Evolutionary conservation across 2,888 invertebrate species (phyloP).

Genomic region (Asteroscopus sphinx): DNA sequence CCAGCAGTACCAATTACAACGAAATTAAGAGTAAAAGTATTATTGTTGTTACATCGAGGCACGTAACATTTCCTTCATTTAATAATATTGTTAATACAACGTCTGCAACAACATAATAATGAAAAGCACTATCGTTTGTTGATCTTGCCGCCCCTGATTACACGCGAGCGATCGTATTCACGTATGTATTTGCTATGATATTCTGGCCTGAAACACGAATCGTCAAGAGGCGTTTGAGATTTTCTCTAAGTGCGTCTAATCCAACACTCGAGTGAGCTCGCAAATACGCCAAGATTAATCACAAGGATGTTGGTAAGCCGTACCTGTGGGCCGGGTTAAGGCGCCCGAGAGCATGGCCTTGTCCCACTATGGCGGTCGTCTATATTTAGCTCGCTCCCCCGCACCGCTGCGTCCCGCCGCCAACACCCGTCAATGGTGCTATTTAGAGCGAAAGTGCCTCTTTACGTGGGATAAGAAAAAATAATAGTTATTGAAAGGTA

Average conservation of each 20-base stretch:
- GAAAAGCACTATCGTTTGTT: slow-evolving; percentile 16
- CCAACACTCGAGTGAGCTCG: slow-evolving; percentile 68
- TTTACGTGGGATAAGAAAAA: slow-evolving; percentile 56
- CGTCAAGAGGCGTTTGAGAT: slow-evolving; percentile 66
- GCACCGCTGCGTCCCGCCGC: slow-evolving; percentile 60
- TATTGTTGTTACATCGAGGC: not conserved
- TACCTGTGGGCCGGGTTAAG: slow-evolving; percentile 75
- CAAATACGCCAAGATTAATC: slow-evolving; percentile 81
- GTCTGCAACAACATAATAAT: slow-evolving; percentile 8
- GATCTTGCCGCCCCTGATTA: slow-evolving; percentile 6
- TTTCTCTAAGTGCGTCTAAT: slow-evolving; percentile 72
- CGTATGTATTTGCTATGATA: slow-evolving; percentile 37
- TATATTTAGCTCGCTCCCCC: slow-evolving; percentile 80
- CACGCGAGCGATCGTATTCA: slow-evolving; percentile 21
- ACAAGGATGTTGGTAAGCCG: slow-evolving; percentile 78
- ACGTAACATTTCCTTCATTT: not conserved
- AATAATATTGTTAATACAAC: slow-evolving; percentile 4
- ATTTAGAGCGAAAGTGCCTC: slow-evolving; percentile 76
- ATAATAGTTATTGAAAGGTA: slow-evolving; percentile 54
- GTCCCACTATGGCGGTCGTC: slow-evolving; percentile 82
- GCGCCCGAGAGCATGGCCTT: slow-evolving; percentile 79
- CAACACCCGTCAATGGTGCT: slow-evolving; percentile 79
- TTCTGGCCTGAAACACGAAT: slow-evolving; percentile 53
- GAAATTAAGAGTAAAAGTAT: too few relatives aligned
- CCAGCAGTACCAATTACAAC: too few relatives aligned